phyloP scores from a whole-genome alignment of 2,113 vertebrate genomes.

The Melanotaenia duboulayi region DNA sequence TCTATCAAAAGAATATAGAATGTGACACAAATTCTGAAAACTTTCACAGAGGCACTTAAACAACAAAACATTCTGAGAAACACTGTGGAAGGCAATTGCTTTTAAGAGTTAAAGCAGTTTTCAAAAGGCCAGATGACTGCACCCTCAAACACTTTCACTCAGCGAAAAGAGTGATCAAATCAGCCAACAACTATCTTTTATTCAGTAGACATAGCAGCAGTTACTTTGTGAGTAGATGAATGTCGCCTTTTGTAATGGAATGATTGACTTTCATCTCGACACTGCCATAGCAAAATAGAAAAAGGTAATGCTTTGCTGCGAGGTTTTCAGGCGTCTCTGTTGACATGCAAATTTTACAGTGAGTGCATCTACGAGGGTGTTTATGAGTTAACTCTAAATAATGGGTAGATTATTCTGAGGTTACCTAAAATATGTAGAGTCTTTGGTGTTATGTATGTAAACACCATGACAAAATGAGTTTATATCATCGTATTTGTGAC shows the following conservation, averaged over 20 bases:
- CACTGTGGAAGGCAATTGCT: constrained; percentile 35
- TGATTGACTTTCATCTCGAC: constrained; percentile 33
- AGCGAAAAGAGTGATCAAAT: constrained; percentile 25
- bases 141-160: constrained; percentile 31
- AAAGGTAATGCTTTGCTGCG: constrained; percentile 47
- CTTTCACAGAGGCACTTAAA: constrained; percentile 36
- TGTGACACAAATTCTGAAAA: constrained; percentile 50
- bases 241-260: constrained; percentile 48
- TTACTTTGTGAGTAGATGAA: constrained; percentile 48
- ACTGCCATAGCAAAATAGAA: constrained; percentile 41
- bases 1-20: constrained; percentile 64
- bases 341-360: constrained; percentile 57
- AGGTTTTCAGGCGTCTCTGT: constrained; percentile 48
- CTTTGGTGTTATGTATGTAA: background rate
- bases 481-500: too few species aligned
- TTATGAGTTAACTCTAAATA: constrained; percentile 60
- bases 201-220: constrained; percentile 45
- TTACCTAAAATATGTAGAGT: constrained; percentile 47
- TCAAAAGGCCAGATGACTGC: constrained; percentile 30
- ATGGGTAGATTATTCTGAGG: constrained; percentile 21
- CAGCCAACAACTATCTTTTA: constrained; percentile 40
- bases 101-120: constrained; percentile 41
- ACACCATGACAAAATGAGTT: too few species aligned
- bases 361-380: constrained; percentile 9
- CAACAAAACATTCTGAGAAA: constrained; percentile 34